Conservation (phyloP, 1,140 invertebrate species). For the Panagrolaimus sp. region DNA sequence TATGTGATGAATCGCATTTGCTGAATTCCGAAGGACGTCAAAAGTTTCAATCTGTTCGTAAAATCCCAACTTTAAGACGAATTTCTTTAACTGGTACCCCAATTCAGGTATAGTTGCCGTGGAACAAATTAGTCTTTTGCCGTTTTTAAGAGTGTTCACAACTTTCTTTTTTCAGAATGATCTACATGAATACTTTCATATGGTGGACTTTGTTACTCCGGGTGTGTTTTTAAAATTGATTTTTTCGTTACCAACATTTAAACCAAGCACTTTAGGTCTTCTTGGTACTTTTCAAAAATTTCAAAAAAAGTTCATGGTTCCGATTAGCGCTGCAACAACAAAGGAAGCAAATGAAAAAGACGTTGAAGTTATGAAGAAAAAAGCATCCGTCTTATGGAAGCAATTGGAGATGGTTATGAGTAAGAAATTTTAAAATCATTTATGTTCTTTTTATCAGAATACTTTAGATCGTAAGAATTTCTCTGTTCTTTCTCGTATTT, state of each 20-base stretch:
- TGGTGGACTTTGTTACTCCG: not conserved
- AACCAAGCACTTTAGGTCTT: constrained; percentile 25
- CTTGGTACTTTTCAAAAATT: constrained; percentile 62
- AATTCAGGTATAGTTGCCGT: constrained; percentile 51
- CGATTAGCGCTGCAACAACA: constrained; percentile 58
- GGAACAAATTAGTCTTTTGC: too few relatives aligned
- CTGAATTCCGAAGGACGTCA: constrained; percentile 58
- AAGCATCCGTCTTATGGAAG: constrained; percentile 53
- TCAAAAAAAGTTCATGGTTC: constrained; percentile 74
- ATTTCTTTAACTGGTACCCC: constrained; percentile 62
- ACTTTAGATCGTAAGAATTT: constrained; percentile 74
- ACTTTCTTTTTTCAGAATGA: not conserved
- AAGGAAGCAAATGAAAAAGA: constrained; percentile 45
- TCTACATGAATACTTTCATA: not conserved
- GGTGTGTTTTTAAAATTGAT: not conserved
- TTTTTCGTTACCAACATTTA: too few relatives aligned
- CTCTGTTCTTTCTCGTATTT: constrained; percentile 77
- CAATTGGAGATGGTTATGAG: constrained; percentile 53
- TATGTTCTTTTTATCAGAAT: too few relatives aligned
- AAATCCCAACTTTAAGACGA: constrained; percentile 58
- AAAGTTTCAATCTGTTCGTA: constrained; percentile 59
- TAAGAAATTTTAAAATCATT: too few relatives aligned
- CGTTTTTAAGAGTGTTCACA: too few relatives aligned
- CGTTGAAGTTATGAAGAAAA: constrained; percentile 46
- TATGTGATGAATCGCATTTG: constrained; percentile 63